These are phyloP conservation scores for Cebidichthys violaceus DNA, from an alignment of 2,113 vertebrate species.

Conservation along the genomic window DNA sequence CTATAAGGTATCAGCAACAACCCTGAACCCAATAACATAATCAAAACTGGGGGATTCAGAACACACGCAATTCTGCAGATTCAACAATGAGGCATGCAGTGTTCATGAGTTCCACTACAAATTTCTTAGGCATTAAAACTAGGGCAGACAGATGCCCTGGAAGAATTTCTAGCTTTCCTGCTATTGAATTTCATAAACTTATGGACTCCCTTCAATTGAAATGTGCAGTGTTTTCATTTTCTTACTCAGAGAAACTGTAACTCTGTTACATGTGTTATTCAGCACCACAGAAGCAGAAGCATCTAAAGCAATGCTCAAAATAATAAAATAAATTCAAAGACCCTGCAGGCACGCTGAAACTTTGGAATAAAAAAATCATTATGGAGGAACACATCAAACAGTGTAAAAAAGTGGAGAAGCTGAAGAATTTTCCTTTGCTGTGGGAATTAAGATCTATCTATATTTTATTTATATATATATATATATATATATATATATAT, in stretches of 20 bases:
- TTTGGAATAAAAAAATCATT: conserved; percentile 78
- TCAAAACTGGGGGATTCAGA: background rate
- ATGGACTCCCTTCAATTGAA: conserved; percentile 54
- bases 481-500: background rate
- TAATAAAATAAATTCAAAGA: conserved; percentile 71
- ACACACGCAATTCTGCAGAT: conserved; percentile 22
- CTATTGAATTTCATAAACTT: conserved; percentile 51
- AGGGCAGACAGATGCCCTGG: conserved; percentile 39
- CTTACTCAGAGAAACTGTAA: conserved; percentile 47
- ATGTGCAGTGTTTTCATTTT: conserved; percentile 65
- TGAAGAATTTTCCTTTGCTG: conserved; percentile 68
- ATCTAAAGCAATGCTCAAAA: conserved; percentile 69
- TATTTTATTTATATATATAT: background rate
- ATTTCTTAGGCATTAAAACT: conserved; percentile 41
- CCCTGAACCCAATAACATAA: background rate
- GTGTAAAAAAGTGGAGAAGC: conserved; percentile 59
- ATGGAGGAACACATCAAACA: conserved; percentile 75
- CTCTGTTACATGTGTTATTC: conserved; percentile 68
- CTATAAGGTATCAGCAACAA: background rate
- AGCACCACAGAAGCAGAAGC: conserved; percentile 47
- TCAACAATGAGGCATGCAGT: conserved; percentile 21
- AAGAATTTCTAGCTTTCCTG: conserved; percentile 27
- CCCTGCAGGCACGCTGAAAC: conserved; percentile 74
- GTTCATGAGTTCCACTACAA: conserved; percentile 35
- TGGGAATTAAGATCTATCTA: conserved; percentile 72